Evolutionary conservation across 2,797 vertebrate genomes (phyloP).

Genomic region (Pantherophis alleghaniensis): DNA sequence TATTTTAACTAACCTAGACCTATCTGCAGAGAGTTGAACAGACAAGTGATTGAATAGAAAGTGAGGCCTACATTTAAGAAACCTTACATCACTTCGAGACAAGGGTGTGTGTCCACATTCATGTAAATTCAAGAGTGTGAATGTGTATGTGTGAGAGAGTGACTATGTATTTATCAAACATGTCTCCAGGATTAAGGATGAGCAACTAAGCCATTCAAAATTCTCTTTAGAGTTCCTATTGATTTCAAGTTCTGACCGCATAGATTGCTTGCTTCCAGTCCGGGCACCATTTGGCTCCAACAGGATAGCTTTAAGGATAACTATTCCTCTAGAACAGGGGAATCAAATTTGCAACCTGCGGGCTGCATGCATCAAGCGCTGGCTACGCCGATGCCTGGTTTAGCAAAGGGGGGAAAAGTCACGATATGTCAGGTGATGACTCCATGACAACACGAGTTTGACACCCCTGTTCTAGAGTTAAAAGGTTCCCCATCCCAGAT

Average conservation of each 20-base stretch:
- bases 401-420: too few species aligned
- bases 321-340: neutral
- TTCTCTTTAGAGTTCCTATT: neutral
- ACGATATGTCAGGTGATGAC: too few species aligned
- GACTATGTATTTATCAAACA: neutral
- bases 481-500: neutral
- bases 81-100: neutral
- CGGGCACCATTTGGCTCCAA: neutral
- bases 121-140: neutral
- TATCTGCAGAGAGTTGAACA: neutral
- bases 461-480: neutral
- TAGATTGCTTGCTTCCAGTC: neutral
- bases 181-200: neutral
- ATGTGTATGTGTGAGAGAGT: neutral
- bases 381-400: too few species aligned
- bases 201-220: neutral
- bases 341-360: too few species aligned
- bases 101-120: neutral
- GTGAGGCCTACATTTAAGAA: neutral
- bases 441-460: too few species aligned
- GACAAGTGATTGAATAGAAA: neutral
- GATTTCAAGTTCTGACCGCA: neutral
- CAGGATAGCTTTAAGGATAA: neutral
- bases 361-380: too few species aligned
- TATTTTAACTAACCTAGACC: neutral